These are phyloP conservation scores for Eretmochelys imbricata DNA, from an alignment of 2,113 vertebrate species.

Conservation along the genomic window DNA sequence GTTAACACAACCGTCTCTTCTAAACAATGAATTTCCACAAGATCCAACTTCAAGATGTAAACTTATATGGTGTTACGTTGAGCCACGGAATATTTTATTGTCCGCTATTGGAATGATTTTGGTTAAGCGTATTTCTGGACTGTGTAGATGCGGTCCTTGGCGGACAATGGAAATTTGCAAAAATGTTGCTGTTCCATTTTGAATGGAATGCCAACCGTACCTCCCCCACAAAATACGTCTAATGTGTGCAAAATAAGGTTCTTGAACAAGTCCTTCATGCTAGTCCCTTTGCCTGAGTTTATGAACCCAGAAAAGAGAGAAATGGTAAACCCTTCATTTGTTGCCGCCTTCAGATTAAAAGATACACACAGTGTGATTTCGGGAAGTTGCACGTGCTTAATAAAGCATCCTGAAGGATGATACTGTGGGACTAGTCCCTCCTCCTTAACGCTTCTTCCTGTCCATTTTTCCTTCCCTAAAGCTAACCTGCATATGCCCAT, in stretches of 20 bases:
- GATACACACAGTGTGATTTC: not conserved
- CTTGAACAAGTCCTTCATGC: fast-evolving
- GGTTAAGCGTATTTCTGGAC: not conserved
- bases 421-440: not conserved
- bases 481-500: not conserved
- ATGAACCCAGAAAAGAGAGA: not conserved
- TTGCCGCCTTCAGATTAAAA: fast-evolving
- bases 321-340: not conserved
- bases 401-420: not conserved
- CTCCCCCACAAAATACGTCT: fast-evolving
- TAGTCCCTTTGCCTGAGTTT: not conserved
- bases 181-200: slow-evolving; percentile 8
- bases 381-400: not conserved
- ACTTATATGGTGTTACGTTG: not conserved
- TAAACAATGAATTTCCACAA: not conserved
- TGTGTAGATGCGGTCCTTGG: not conserved
- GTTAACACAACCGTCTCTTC: not conserved
- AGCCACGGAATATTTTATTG: not conserved
- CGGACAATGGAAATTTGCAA: slow-evolving; percentile 7
- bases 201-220: not conserved
- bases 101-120: not conserved
- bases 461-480: not conserved
- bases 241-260: fast-evolving
- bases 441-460: not conserved
- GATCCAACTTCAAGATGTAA: not conserved